Evolutionary conservation across 2,888 invertebrate genomes (phyloP).

Genomic region (Caenorhabditis macrosperma): DNA sequence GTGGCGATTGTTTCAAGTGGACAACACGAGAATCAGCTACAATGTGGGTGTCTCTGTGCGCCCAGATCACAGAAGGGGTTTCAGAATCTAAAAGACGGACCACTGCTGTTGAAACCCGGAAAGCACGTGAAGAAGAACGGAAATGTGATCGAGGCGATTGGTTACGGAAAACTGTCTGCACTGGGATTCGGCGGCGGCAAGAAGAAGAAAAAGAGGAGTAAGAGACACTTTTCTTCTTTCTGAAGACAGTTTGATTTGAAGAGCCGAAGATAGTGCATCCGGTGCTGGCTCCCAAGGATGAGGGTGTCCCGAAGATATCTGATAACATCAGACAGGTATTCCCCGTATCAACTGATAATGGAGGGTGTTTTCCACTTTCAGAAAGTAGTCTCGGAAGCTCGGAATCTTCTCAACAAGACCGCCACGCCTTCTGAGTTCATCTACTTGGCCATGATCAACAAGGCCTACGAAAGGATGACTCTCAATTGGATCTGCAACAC

Average conservation of each 20-base stretch:
- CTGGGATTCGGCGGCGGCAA: conserved; percentile 9
- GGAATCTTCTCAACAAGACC: conserved; percentile 14
- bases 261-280: conserved; percentile 35
- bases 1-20: conserved; percentile 39
- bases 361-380: no score
- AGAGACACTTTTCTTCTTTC: neutral
- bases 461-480: conserved; percentile 75
- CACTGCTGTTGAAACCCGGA: conserved; percentile 39
- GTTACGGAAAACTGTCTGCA: conserved; percentile 36
- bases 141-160: conserved; percentile 46
- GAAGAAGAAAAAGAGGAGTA: conserved; percentile 29
- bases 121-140: conserved; percentile 29
- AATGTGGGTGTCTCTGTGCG: conserved; percentile 9
- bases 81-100: conserved; percentile 39
- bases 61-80: neutral
- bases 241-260: neutral
- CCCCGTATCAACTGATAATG: no score
- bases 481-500: conserved; percentile 78
- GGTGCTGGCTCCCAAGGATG: conserved; percentile 19
- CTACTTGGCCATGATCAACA: conserved; percentile 69
- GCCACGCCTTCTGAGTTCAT: conserved; percentile 30
- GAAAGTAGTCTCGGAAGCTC: conserved; percentile 17
- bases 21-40: conserved; percentile 29
- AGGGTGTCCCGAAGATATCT: conserved; percentile 15
- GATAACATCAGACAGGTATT: conserved; percentile 17